Base-by-base conservation (phyloP, 2,888 invertebrate species). In the Phaedon cochleariae region DNA sequence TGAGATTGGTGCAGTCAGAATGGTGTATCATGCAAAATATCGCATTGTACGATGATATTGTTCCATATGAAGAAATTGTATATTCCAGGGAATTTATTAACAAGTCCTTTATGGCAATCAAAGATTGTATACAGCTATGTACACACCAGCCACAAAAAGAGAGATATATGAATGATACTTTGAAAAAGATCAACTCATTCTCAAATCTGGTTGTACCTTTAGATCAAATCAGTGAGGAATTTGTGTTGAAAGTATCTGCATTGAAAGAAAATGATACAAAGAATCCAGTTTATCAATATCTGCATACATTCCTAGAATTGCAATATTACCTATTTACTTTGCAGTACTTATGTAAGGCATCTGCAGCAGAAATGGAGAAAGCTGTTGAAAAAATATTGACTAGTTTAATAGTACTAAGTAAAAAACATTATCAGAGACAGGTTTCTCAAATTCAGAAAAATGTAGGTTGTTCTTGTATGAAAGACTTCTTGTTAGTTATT, bases 1-100 rank as follows among this genome's bases (percentile, higher is more conserved):
- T 73, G 7, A 48, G 71, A 12, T 60, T 73, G 53, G 62, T 74
- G 10, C 68, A 76, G 53, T 75, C 75, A 59, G 70, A 77, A 64
- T 81, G 81, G 79, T 73, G 65, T 64, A 70, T 72, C 51, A 53
- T 78, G 7, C 82, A 82, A 72, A 74, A 74, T 63, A 68, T 77
- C 12, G 69, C 79, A 20, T 67, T 81, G 22, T 69, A 72, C 29
- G 74, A 78, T 48, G 62, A 59, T 20, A 60, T 69, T 45, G 45
- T 69, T 34, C 49, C 69, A 5, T 65, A 65, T 41, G 68, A 73
- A 12, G 70, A 76, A 22, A 31, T 76, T 3, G 29, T 57, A 15
- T 59, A 68, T 21, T 59, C 73, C 29, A 69, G 79, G 63, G 65
- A 74, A 55, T 69, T 77, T 55, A 72, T 81, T 26, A 76, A 75